Conservation (phyloP, 2,888 invertebrate genomes). For the Acrocyrtus sp. region DNA sequence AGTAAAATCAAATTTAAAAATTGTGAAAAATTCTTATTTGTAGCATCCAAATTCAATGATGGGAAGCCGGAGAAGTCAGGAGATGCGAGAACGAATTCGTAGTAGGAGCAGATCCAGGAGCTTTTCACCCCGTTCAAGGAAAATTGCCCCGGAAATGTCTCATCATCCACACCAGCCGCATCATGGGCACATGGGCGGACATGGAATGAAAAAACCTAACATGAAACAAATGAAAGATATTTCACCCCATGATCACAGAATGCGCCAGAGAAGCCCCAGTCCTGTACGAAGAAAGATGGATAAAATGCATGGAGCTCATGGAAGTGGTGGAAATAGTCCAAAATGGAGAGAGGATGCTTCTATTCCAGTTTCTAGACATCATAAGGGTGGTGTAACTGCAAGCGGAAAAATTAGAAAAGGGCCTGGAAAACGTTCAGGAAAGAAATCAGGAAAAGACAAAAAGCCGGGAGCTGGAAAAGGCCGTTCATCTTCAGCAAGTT, state of each 20-base stretch:
- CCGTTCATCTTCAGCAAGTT: conserved; percentile 58
- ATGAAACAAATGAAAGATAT: conserved; percentile 21
- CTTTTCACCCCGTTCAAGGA: conserved; percentile 47
- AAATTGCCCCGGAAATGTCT: conserved; percentile 19
- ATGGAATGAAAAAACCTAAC: conserved; percentile 14
- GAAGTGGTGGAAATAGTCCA: conserved; percentile 16
- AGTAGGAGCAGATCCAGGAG: conserved; percentile 51
- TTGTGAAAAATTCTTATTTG: background rate
- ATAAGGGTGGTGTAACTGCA: conserved; percentile 11
- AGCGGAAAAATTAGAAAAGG: conserved; percentile 21
- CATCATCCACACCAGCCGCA: conserved; percentile 22
- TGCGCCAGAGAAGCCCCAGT: conserved; percentile 34
- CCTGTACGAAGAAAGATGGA: conserved; percentile 29
- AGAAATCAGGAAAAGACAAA: conserved; percentile 30
- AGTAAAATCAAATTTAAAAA: background rate
- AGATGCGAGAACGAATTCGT: conserved; percentile 37
- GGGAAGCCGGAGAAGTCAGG: conserved; percentile 27
- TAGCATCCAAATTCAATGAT: conserved; percentile 20
- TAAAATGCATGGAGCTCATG: background rate
- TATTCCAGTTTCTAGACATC: conserved; percentile 11
- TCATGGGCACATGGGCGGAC: conserved; percentile 14
- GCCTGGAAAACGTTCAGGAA: conserved; percentile 21
- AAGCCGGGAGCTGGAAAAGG: conserved; percentile 41
- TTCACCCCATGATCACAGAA: conserved; percentile 30
- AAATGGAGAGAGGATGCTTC: conserved; percentile 31